These are phyloP conservation scores for Drosophila mercatorum DNA, from an alignment of 2,888 invertebrate genomes.

Conservation along the genomic window DNA sequence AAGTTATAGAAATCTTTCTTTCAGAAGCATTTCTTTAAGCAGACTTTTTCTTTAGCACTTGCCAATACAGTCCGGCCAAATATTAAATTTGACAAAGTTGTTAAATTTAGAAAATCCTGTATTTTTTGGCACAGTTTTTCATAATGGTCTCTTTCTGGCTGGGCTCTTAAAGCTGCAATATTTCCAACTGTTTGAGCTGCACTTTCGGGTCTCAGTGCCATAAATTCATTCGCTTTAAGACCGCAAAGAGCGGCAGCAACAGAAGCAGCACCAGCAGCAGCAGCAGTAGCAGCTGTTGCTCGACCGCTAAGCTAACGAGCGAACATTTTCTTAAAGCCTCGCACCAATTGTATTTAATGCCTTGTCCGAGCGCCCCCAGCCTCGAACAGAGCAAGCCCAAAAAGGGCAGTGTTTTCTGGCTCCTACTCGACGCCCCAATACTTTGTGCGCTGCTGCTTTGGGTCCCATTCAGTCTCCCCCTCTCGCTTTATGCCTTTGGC, in stretches of 20 bases:
- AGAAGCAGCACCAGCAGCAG: slow-evolving; percentile 28
- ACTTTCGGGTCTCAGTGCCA: slow-evolving; percentile 28
- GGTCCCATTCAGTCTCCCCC: slow-evolving; percentile 24
- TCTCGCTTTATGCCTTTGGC: slow-evolving; percentile 63
- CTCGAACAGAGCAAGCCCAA: neutral
- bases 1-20: too few species aligned
- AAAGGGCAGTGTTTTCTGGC: slow-evolving; percentile 20
- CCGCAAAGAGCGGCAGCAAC: slow-evolving; percentile 47
- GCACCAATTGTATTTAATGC: slow-evolving; percentile 71
- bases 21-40: too few species aligned
- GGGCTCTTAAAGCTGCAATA: slow-evolving; percentile 20
- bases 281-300: slow-evolving; percentile 54
- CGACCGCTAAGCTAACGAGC: slow-evolving; percentile 54
- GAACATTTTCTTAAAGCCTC: slow-evolving; percentile 63
- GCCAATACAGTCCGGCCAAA: too few species aligned
- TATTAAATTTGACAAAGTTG: neutral
- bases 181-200: slow-evolving; percentile 31
- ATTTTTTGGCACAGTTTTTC: neutral
- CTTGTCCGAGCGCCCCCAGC: slow-evolving; percentile 54
- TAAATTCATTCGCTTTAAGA: slow-evolving; percentile 55
- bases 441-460: slow-evolving; percentile 29
- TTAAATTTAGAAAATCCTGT: neutral
- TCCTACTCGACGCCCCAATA: slow-evolving; percentile 32
- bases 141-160: neutral
- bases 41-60: too few species aligned